Evolutionary conservation across 2,797 vertebrate species (phyloP), one percentile per base, ranked within the genome.

Genomic region (Tenualosa thibaudeaui): DNA sequence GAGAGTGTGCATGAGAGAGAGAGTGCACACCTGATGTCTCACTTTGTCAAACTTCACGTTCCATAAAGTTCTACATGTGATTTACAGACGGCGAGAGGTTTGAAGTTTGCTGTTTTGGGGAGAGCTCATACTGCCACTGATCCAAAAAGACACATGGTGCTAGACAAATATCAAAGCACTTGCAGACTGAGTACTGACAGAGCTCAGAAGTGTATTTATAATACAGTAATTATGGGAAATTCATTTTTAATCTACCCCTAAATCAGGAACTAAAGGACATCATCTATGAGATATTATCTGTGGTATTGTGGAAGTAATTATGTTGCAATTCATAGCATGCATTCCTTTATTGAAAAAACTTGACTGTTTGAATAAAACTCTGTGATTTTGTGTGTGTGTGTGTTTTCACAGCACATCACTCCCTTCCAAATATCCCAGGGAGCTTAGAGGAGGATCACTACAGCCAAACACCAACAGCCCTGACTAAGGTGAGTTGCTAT

Each of bases 381-480:
- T 53, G 15, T 53, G 12, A 53, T 53, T 83, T 15, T 85, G 19
- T 87, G 78, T 87, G 56, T 82, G 0, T 56, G 75, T 87, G 12
- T 90, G 83, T 91, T 65, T 92, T 86, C 83, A 65, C 90, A 95
- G 94, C 91, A 90, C 90, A 92, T 90, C 89, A 90, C 89, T 91
- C 92, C 81, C 88, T 91, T 87, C 91, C 90, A 85, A 90, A 89
- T 89, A 89, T 88, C 87, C 86, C 90, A 88, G 89, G 89, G 86
- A 91, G 84, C 88, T 86, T 58, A 75, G 91, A 94, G 87, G 90
- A 92, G 85, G 88, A 90, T 60, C 49, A 83, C 85, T 86, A 83
- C 84, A 91, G 91, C 88, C 89, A 43, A 78, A 5, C 65, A 5
- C 26, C 13, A 15, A 12, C 37, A 46, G 19, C 19, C 71, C 43